Evolutionary conservation across 2,797 vertebrate genomes (phyloP).

Genomic region (Ceyx erithaca): DNA sequence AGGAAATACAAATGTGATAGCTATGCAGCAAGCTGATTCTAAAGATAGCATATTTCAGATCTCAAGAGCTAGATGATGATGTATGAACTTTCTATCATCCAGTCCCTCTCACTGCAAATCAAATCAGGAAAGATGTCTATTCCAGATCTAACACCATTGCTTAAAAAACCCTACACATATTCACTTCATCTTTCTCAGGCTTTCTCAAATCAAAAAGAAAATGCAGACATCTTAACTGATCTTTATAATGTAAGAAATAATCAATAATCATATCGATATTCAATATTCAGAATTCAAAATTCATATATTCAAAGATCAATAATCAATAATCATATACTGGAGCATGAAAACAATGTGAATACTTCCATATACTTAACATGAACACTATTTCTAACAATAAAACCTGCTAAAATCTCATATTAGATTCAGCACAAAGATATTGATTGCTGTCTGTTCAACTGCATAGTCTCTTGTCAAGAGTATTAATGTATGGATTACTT

Average conservation of each 20-base stretch:
- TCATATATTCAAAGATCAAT: no score
- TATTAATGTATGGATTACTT: not conserved
- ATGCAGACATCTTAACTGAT: not conserved
- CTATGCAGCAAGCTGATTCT: not conserved
- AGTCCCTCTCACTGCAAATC: not conserved
- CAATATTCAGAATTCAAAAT: no score
- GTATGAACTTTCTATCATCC: not conserved
- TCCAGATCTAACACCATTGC: not conserved
- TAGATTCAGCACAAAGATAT: not conserved
- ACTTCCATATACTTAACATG: not conserved
- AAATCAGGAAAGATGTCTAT: not conserved
- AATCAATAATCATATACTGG: not conserved
- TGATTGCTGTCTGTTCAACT: not conserved
- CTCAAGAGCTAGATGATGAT: not conserved
- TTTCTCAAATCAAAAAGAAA: not conserved
- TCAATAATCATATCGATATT: not conserved
- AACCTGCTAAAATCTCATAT: not conserved
- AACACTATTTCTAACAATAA: not conserved
- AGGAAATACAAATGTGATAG: not conserved
- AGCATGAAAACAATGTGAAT: not conserved
- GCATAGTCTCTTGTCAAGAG: not conserved
- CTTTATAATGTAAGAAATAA: not conserved
- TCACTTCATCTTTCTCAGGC: not conserved
- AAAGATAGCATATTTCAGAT: not conserved
- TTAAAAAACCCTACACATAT: not conserved